A percentile compares a stretch with the other conserved stretches of the same genome.
Conservation (phyloP, 2,888 invertebrate species). For the Spisula solida region DNA sequence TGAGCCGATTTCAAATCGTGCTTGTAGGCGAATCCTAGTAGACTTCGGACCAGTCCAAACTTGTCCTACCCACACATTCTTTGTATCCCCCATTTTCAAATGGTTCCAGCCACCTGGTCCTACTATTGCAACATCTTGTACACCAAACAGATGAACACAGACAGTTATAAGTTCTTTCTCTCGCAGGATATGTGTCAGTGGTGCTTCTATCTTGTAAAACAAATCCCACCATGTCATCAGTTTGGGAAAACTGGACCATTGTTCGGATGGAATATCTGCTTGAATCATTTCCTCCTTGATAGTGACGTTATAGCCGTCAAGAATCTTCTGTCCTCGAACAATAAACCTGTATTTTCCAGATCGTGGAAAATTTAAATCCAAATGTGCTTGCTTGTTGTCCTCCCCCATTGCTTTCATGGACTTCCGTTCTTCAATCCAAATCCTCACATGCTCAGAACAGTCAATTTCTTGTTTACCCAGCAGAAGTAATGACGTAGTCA, state of each 20-base stretch:
- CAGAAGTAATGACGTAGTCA: conserved; percentile 57
- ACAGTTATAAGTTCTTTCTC: conserved; percentile 63
- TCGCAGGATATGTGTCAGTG: conserved; percentile 52
- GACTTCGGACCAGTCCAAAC: conserved; percentile 65
- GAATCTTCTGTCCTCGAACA: conserved; percentile 42
- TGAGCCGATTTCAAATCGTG: conserved; percentile 66
- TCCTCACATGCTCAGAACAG: conserved; percentile 60
- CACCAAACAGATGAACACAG: conserved; percentile 48
- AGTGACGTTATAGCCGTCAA: conserved; percentile 36
- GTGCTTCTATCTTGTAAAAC: conserved; percentile 57
- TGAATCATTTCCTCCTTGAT: conserved; percentile 53
- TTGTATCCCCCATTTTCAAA: conserved; percentile 40
- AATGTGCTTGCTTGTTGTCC: conserved; percentile 35
- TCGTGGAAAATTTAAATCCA: conserved; percentile 67
- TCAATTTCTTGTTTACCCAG: conserved; percentile 62
- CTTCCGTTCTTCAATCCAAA: conserved; percentile 57
- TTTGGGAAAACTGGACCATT: conserved; percentile 69
- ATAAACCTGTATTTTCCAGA: conserved; percentile 58
- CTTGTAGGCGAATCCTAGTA: conserved; percentile 57
- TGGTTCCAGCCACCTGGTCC: conserved; percentile 68
- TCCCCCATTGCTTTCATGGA: background rate
- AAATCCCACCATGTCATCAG: conserved; percentile 53
- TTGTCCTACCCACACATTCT: conserved; percentile 59
- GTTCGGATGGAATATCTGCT: conserved; percentile 55
- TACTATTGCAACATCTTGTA: conserved; percentile 66